phyloP scores from a whole-genome alignment of 2,888 invertebrate species.

The Lithophane ornitopus region DNA sequence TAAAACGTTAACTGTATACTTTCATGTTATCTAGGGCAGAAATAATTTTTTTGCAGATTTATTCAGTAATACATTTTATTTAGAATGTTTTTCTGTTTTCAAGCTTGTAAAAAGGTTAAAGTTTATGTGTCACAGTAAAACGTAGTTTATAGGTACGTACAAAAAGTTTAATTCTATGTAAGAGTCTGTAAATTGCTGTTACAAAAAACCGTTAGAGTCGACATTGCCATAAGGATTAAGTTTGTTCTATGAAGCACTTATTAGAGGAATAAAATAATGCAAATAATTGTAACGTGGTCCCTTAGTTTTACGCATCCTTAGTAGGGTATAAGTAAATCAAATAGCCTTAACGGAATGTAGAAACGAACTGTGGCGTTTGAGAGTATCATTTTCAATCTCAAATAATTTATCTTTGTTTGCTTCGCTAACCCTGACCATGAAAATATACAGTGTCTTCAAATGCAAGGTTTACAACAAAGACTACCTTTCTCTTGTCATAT shows the following conservation, averaged over 20 bases:
- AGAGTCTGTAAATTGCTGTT: background rate
- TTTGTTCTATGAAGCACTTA: background rate
- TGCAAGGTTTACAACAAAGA: background rate
- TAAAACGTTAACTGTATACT: conserved; percentile 13
- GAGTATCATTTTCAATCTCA: background rate
- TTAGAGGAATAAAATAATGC: too few relatives aligned
- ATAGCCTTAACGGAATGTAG: background rate
- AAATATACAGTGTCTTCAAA: background rate
- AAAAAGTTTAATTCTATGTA: background rate
- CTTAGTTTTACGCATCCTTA: background rate
- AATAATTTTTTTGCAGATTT: conserved; percentile 33
- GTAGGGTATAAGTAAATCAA: background rate
- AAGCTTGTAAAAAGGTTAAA: background rate
- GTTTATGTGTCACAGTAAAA: background rate
- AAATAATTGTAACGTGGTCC: background rate
- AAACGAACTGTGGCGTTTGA: background rate
- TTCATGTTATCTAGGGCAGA: conserved; percentile 11
- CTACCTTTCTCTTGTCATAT: too few relatives aligned
- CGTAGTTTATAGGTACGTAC: background rate
- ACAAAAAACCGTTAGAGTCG: background rate
- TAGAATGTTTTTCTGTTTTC: conserved; percentile 6
- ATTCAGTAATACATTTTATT: conserved; percentile 19
- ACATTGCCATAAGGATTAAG: background rate
- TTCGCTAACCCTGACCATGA: background rate
- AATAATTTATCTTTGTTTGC: conserved; percentile 5